Evolutionary conservation across 1,140 invertebrate species (phyloP).

Genomic region (Triops longicaudatus): DNA sequence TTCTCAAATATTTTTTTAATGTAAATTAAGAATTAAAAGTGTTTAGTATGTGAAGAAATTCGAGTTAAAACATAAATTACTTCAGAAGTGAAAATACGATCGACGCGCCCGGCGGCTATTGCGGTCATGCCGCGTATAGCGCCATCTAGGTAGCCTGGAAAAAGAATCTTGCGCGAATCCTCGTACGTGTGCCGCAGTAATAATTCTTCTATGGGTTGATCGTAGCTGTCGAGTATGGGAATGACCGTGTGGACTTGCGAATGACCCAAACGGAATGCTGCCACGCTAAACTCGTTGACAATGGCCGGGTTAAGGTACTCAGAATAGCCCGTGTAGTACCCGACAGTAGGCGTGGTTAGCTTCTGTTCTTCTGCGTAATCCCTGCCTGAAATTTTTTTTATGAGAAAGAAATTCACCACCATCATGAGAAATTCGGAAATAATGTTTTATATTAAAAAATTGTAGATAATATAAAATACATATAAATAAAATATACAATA

Average conservation of each 20-base stretch:
- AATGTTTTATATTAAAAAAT: no score
- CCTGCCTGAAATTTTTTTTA: no score
- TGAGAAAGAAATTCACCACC: no score
- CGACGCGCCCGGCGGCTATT: constrained; percentile 21
- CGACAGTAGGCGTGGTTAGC: constrained; percentile 32
- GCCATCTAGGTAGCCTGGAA: constrained; percentile 31
- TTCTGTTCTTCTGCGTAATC: constrained; percentile 28
- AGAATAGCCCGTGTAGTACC: constrained; percentile 64
- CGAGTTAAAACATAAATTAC: constrained; percentile 7
- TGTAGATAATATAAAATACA: no score
- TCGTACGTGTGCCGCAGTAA: constrained; percentile 31
- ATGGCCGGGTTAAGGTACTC: constrained; percentile 63
- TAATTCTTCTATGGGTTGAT: constrained; percentile 31
- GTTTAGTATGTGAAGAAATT: not conserved
- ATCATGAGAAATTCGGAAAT: no score
- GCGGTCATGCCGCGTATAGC: constrained; percentile 31
- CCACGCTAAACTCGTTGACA: constrained; percentile 74
- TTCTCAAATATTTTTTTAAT: no score
- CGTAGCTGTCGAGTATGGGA: constrained; percentile 54
- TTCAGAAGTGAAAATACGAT: constrained; percentile 24
- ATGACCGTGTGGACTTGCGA: constrained; percentile 59
- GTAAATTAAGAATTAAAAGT: no score
- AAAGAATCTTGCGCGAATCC: constrained; percentile 30
- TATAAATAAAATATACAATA: no score
- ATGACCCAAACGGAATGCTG: constrained; percentile 81